phyloP scores from a whole-genome alignment of 1,140 invertebrate species.

The Bombus sibiricus region DNA sequence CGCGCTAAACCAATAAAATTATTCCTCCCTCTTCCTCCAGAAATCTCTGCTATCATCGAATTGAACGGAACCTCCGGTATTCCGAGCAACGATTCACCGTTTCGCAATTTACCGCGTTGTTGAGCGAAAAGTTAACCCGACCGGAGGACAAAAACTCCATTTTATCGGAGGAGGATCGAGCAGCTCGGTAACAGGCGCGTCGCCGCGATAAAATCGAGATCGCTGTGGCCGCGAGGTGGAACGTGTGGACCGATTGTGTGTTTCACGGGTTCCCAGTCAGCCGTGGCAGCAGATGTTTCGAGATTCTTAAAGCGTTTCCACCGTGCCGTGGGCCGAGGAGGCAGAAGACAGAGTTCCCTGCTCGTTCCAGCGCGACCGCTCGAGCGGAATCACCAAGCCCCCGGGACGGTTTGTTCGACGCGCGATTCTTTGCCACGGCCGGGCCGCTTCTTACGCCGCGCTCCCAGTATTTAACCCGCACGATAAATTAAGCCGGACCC shows the following conservation, averaged over 20 bases:
- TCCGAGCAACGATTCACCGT: not conserved
- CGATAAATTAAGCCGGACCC: conserved; percentile 73
- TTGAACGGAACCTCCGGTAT: not conserved
- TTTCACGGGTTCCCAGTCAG: conserved; percentile 58
- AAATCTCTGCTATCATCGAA: not conserved
- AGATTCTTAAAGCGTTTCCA: conserved; percentile 67
- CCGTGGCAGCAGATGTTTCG: conserved; percentile 69
- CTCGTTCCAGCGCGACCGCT: not conserved
- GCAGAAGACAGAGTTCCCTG: not conserved
- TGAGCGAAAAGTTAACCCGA: not conserved
- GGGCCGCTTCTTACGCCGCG: conserved; percentile 7
- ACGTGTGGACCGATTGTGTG: conserved; percentile 42
- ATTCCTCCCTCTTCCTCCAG: not conserved
- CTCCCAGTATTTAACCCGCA: conserved; percentile 64
- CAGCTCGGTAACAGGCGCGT: conserved; percentile 25
- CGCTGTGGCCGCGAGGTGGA: not conserved
- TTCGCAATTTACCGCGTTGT: conserved; percentile 20
- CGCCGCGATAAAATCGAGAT: conserved; percentile 47
- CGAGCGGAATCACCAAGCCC: conserved; percentile 24
- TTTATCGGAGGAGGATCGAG: conserved; percentile 35
- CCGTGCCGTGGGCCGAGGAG: not conserved
- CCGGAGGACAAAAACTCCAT: not conserved
- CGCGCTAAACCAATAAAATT: not conserved
- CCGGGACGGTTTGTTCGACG: conserved; percentile 27
- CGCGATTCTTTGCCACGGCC: conserved; percentile 43